Conservation (phyloP, 2,113 vertebrate genomes). For the Syrmaticus mikado region DNA sequence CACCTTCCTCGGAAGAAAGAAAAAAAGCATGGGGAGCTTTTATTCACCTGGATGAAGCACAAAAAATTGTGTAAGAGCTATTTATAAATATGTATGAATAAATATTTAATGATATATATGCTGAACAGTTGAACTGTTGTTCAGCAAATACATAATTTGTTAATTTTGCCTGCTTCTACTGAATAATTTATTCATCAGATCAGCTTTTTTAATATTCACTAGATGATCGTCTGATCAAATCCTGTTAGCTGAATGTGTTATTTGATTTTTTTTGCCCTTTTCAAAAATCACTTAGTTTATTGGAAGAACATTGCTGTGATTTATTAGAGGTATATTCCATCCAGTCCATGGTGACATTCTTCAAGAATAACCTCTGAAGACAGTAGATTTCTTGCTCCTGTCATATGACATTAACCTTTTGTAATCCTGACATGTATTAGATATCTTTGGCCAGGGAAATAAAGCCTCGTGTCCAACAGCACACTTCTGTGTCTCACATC, state of each 20-base stretch:
- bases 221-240: constrained; percentile 64
- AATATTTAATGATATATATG: constrained; percentile 59
- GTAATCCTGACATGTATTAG: not conserved
- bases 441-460: constrained; percentile 15
- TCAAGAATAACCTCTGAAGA: constrained; percentile 29
- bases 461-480: not conserved
- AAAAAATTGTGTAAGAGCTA: not conserved
- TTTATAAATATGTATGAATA: constrained; percentile 55
- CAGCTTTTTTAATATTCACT: constrained; percentile 60
- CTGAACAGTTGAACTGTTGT: constrained; percentile 56
- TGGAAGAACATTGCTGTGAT: constrained; percentile 57
- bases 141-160: constrained; percentile 63
- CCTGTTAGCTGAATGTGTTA: constrained; percentile 54
- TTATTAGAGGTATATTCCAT: constrained; percentile 49
- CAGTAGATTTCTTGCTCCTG: constrained; percentile 50
- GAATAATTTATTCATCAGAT: constrained; percentile 66
- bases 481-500: not conserved
- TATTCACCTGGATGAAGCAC: constrained; percentile 36
- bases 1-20: not conserved
- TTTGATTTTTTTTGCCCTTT: constrained; percentile 68
- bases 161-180: constrained; percentile 59
- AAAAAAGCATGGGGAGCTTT: not conserved
- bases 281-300: constrained; percentile 71
- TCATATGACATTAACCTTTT: constrained; percentile 42
- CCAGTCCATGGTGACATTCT: constrained; percentile 47